phyloP scores from a whole-genome alignment of 2,888 invertebrate genomes.

The Allolobophora icterica region DNA sequence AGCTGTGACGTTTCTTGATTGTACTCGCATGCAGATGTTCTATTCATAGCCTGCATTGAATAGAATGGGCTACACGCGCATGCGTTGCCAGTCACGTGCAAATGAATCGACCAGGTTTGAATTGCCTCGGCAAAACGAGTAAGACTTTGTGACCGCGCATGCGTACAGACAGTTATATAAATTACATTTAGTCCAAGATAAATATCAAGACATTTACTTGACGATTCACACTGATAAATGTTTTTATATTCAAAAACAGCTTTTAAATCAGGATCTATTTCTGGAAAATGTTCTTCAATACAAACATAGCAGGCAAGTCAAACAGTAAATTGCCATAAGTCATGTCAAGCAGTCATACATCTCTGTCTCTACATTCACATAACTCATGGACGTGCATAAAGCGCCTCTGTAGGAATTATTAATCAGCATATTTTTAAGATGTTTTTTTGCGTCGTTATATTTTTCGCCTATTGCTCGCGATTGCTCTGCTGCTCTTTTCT shows the following conservation, averaged over 20 bases:
- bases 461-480: not conserved
- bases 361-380: not conserved
- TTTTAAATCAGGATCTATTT: not conserved
- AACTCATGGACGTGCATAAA: not conserved
- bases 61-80: not conserved
- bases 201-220: not conserved
- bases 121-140: not conserved
- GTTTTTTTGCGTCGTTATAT: not conserved
- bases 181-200: not conserved
- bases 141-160: not conserved
- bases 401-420: too few relatives aligned
- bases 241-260: not conserved
- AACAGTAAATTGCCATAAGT: not conserved
- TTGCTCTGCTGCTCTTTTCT: not conserved
- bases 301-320: not conserved
- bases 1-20: not conserved
- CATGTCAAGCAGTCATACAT: not conserved
- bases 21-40: not conserved
- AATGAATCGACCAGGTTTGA: not conserved
- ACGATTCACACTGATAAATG: not conserved
- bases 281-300: not conserved
- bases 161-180: not conserved
- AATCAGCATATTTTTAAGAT: conserved; percentile 4
- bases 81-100: not conserved
- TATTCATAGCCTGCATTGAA: not conserved